These are phyloP conservation scores for Phylloscopus trochiloides DNA, from an alignment of 2,113 vertebrate genomes.

Conservation along the genomic window DNA sequence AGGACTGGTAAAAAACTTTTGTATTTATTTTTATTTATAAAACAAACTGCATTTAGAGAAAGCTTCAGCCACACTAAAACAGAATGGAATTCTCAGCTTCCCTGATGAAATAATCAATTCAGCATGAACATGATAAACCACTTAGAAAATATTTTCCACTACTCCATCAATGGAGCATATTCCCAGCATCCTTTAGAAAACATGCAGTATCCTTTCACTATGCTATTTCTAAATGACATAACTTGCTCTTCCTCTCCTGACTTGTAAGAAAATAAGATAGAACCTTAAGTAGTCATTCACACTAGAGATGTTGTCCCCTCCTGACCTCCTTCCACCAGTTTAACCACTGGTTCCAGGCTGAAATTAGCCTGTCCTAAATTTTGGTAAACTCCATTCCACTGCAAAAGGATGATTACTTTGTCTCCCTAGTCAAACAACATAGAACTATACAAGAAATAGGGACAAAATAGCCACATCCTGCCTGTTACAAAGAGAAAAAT, in stretches of 20 bases:
- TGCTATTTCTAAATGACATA: neutral
- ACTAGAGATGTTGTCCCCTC: neutral
- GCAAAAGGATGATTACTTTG: neutral
- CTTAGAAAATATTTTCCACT: neutral
- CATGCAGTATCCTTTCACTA: neutral
- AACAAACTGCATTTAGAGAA: neutral
- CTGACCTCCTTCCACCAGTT: neutral
- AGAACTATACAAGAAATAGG: neutral
- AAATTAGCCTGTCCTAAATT: neutral
- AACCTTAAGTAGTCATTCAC: neutral
- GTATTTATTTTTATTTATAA: neutral
- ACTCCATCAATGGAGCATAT: neutral
- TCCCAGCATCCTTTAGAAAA: neutral
- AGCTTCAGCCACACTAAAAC: neutral
- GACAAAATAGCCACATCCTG: accelerated
- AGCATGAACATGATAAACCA: neutral
- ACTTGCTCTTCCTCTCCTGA: neutral
- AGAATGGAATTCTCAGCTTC: neutral
- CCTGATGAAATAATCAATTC: neutral
- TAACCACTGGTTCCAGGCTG: neutral
- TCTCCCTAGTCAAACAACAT: neutral
- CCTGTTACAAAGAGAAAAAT: neutral
- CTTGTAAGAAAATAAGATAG: neutral
- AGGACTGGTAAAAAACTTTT: neutral
- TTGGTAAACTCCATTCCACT: neutral